A percentile compares a stretch with the other conserved stretches of the same genome.
Conservation (phyloP, 2,797 vertebrate species). For the Syngnathus rostellatus region DNA sequence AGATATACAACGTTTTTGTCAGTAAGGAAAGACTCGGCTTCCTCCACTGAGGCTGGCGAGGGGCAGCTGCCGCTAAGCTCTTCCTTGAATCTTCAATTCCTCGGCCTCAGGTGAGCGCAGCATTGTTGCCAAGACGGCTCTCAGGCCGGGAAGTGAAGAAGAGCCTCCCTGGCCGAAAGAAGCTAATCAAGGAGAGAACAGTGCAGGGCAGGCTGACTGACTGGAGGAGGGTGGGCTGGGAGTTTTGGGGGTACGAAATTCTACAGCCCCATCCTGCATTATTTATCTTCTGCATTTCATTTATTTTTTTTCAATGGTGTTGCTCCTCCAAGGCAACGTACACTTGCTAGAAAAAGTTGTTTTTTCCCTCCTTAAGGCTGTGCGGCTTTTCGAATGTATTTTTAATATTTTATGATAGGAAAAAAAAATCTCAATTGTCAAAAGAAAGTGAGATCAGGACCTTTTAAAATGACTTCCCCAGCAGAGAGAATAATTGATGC, state of each 20-base stretch:
- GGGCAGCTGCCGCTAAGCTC: constrained; percentile 51
- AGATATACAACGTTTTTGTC: constrained; percentile 29
- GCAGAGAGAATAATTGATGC: constrained; percentile 62
- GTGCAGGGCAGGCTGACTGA: constrained; percentile 21
- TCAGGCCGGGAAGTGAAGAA: constrained; percentile 39
- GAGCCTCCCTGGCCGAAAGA: constrained; percentile 20
- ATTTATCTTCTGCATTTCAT: constrained; percentile 72
- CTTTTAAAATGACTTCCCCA: constrained; percentile 64
- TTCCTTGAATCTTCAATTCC: constrained; percentile 61
- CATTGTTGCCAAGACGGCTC: constrained; percentile 47
- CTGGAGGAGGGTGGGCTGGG: constrained; percentile 19
- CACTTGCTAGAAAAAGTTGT: constrained; percentile 44
- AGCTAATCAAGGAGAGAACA: constrained; percentile 65
- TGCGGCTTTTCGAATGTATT: constrained; percentile 45
- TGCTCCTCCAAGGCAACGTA: constrained; percentile 49
- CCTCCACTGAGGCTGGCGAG: constrained; percentile 39
- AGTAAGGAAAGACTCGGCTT: constrained; percentile 32
- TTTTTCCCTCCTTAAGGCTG: constrained; percentile 46
- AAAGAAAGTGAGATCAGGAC: constrained; percentile 58
- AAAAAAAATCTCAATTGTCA: constrained; percentile 66
- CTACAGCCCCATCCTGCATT: constrained; percentile 64
- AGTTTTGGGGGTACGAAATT: constrained; percentile 52
- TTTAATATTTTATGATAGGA: constrained; percentile 61
- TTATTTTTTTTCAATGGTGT: constrained; percentile 64
- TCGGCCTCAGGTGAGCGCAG: constrained; percentile 56